phyloP scores from a whole-genome alignment of 2,797 vertebrate species.

The Meda fulgida region DNA sequence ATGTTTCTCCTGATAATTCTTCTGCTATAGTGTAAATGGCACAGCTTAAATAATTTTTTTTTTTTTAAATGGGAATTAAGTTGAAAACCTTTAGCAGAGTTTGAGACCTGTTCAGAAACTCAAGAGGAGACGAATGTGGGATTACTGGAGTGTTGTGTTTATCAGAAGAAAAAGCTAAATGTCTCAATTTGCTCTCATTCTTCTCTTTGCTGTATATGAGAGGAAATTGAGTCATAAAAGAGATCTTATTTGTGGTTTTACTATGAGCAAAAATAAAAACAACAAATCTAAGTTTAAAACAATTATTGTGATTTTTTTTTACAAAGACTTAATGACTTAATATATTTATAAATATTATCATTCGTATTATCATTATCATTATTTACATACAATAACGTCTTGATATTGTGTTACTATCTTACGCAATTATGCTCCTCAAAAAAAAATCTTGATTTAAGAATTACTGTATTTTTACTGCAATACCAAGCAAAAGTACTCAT shows the following conservation, averaged over 20 bases:
- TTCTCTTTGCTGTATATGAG: neutral
- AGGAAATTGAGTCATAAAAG: neutral
- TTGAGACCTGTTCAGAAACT: neutral
- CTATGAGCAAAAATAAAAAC: no score
- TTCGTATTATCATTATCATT: no score
- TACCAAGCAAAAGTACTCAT: neutral
- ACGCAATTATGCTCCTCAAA: neutral
- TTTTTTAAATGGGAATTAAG: neutral
- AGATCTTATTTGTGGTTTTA: neutral
- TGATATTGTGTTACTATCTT: neutral
- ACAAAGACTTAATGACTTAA: neutral
- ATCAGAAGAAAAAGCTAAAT: neutral
- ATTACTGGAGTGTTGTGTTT: neutral
- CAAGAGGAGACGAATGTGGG: neutral
- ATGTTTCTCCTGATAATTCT: neutral
- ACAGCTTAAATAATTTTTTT: neutral
- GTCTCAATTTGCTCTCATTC: neutral
- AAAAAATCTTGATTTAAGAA: neutral
- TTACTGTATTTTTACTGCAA: neutral
- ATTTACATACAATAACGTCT: no score
- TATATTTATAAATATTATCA: no score
- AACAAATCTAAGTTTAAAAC: neutral
- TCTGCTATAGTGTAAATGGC: neutral
- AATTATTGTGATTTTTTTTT: neutral
- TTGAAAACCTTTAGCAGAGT: neutral